Evolutionary conservation across 2,113 vertebrate genomes (phyloP), one percentile per base, ranked within the genome.

Genomic region (Daubentonia madagascariensis): DNA sequence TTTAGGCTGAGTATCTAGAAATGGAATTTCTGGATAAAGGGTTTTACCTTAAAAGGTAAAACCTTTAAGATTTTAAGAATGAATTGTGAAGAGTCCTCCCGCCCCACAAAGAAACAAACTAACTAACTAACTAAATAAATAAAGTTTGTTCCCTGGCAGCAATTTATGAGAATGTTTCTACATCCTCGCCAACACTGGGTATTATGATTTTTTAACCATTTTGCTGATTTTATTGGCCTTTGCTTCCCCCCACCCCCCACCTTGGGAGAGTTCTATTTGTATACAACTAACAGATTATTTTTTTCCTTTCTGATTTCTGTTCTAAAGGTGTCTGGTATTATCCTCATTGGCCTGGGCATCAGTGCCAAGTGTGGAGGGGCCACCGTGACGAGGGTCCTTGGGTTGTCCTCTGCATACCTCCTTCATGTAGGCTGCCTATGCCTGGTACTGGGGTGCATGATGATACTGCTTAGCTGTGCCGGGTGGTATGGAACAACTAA

Each of bases 301-400:
- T 35, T 73, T 17, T 37, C 17, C 12, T 30, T 22, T 73, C 45
- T 89, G 68, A n/a, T 79, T 85, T 87, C 68, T 97, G 28, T 90
- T 52, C 70, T 75, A 8, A 65, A 98, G 98, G 16, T 97, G 16
- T 97, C 95, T 35, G 97, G 97, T 0, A 4, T 96, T 52, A 6
- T 95, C 67, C 95, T 98, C 52, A 25, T 89, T 22, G 92, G 95
- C 40, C 57, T 98, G 59, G 96, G 96, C 20, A 35, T 96, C 20
- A 95, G 94, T 83, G 81, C 98, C 25, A 96, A n/a, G 6, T 96
- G 92, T 61, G 84, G 78, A 28, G 90, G 80, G 32, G 65, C 91
- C 13, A 20, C 79, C 22, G 81, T 98, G 30, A 96, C 89, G 0
- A 70, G 65, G 45, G 91, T 95, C 54, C 88, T 98, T 3, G 97